Conservation (phyloP, 2,797 vertebrate genomes). For the Apodemus agrarius region DNA sequence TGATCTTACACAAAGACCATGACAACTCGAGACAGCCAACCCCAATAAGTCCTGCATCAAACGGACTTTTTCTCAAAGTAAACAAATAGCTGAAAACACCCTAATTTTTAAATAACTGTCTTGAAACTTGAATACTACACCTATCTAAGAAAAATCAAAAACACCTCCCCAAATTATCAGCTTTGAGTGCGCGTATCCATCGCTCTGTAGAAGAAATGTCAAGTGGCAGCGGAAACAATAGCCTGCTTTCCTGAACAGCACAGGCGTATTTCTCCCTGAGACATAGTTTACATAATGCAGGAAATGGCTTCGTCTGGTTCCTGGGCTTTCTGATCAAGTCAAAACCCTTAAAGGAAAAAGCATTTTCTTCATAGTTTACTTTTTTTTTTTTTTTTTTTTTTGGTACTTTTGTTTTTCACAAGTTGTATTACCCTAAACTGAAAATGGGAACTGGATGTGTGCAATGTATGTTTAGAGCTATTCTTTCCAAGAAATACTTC, state of each 20-base stretch:
- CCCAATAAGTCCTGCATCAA: slow-evolving; percentile 82
- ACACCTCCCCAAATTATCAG: slow-evolving; percentile 77
- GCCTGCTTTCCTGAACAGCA: slow-evolving; percentile 57
- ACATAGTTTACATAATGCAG: slow-evolving; percentile 53
- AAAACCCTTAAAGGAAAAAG: slow-evolving; percentile 79
- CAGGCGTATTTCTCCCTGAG: slow-evolving; percentile 73
- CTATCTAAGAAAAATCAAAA: slow-evolving; percentile 81
- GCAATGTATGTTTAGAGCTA: not conserved
- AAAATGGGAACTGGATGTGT: slow-evolving; percentile 61
- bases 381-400: slow-evolving; percentile 52
- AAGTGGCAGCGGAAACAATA: slow-evolving; percentile 25
- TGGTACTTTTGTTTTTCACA: slow-evolving; percentile 72
- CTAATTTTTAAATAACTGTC: slow-evolving; percentile 61
- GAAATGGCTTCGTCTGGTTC: slow-evolving; percentile 76
- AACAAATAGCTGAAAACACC: slow-evolving; percentile 81
- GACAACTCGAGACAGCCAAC: slow-evolving; percentile 83
- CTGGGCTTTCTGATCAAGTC: slow-evolving; percentile 80
- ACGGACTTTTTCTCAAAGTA: slow-evolving; percentile 81
- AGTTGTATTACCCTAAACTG: slow-evolving; percentile 71
- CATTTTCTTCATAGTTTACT: slow-evolving; percentile 74
- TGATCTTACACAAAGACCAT: slow-evolving; percentile 86
- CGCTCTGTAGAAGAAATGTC: slow-evolving; percentile 57
- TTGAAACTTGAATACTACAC: slow-evolving; percentile 76
- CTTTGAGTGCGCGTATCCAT: slow-evolving; percentile 65
- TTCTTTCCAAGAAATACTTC: slow-evolving; percentile 39